Conservation (phyloP, 2,797 vertebrate species). For the Betta splendens region DNA sequence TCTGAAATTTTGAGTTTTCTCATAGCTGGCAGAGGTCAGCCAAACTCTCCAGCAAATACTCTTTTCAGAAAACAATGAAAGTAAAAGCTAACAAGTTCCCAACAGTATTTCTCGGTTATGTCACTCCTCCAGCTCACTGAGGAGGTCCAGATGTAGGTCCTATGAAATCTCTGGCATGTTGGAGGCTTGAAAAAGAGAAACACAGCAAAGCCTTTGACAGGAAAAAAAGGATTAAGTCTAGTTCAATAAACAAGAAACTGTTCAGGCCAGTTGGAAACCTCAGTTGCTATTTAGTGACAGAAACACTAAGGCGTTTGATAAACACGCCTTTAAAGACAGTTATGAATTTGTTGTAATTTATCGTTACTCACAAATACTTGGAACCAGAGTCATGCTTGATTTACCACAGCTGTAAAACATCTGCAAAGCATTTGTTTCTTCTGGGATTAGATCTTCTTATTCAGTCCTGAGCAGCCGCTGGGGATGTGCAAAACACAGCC, state of each 20-base stretch:
- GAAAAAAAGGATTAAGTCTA: slow-evolving; percentile 16
- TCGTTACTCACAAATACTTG: slow-evolving; percentile 29
- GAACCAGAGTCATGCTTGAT: slow-evolving; percentile 33
- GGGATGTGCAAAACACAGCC: slow-evolving; percentile 27
- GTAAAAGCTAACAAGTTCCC: slow-evolving; percentile 6
- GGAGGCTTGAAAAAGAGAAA: slow-evolving; percentile 3
- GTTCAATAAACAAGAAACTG: background rate
- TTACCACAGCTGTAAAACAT: slow-evolving; percentile 56
- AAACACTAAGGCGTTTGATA: background rate
- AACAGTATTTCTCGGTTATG: slow-evolving; percentile 37
- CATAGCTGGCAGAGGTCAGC: background rate
- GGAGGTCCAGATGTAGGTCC: slow-evolving; percentile 78
- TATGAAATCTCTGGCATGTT: slow-evolving; percentile 33
- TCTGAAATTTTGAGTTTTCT: background rate
- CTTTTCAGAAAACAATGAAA: background rate
- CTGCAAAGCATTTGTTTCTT: slow-evolving; percentile 72
- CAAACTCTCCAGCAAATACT: background rate
- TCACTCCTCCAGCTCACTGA: slow-evolving; percentile 73
- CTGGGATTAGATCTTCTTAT: slow-evolving; percentile 56
- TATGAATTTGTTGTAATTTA: slow-evolving; percentile 14
- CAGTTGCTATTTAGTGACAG: background rate
- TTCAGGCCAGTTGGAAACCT: background rate
- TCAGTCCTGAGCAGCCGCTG: slow-evolving; percentile 15
- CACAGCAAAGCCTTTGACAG: slow-evolving; percentile 9
- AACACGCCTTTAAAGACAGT: background rate